phyloP scores from a whole-genome alignment of 2,888 invertebrate genomes.

The Lottia gigantea region DNA sequence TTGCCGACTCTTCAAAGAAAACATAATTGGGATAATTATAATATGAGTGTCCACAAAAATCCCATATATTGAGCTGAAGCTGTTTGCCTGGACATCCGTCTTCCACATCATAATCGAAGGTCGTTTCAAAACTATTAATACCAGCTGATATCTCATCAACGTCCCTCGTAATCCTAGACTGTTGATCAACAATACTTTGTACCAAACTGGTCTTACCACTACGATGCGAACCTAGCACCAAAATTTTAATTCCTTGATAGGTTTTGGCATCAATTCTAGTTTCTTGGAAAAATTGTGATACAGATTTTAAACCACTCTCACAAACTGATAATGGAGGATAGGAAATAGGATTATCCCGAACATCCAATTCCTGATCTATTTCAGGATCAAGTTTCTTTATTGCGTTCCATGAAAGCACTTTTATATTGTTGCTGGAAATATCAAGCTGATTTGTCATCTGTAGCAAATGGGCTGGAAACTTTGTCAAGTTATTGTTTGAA shows the following conservation, averaged over 20 bases:
- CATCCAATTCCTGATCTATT: conserved; percentile 46
- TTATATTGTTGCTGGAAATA: conserved; percentile 57
- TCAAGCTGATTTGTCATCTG: conserved; percentile 59
- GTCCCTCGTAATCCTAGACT: conserved; percentile 56
- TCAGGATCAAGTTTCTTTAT: conserved; percentile 59
- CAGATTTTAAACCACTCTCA: conserved; percentile 58
- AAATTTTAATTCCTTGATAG: conserved; percentile 54
- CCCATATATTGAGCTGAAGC: conserved; percentile 58
- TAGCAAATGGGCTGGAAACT: conserved; percentile 65
- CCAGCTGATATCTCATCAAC: conserved; percentile 54
- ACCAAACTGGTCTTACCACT: conserved; percentile 61
- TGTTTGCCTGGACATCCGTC: conserved; percentile 30
- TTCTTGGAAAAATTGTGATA: conserved; percentile 63
- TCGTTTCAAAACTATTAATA: conserved; percentile 57
- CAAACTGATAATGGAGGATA: conserved; percentile 63
- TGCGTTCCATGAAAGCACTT: conserved; percentile 48
- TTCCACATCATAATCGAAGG: conserved; percentile 42
- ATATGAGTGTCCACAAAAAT: conserved; percentile 61
- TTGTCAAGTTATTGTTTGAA: conserved; percentile 59
- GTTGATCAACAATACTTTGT: conserved; percentile 63
- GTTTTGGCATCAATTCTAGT: conserved; percentile 54
- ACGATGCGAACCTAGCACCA: conserved; percentile 49
- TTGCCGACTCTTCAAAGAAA: conserved; percentile 61
- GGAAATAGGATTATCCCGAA: conserved; percentile 60
- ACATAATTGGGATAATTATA: conserved; percentile 58